phyloP scores from a whole-genome alignment of 2,113 vertebrate genomes.

The Cyanoderma ruficeps region DNA sequence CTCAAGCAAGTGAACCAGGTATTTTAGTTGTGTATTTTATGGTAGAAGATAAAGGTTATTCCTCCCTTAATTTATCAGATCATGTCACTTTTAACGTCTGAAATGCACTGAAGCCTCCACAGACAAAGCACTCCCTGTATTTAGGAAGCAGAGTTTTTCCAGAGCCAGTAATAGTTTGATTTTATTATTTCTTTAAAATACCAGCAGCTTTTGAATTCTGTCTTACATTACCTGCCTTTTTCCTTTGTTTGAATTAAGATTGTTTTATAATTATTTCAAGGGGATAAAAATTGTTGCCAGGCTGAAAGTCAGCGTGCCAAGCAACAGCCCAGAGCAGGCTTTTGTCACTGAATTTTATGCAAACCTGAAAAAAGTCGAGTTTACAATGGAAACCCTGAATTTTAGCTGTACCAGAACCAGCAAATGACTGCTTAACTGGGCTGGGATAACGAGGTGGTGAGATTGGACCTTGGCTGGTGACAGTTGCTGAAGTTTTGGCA shows the following conservation, averaged over 20 bases:
- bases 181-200: neutral
- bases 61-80: neutral
- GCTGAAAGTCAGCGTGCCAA: neutral
- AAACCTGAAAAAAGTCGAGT: neutral
- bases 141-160: neutral
- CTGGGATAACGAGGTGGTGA: neutral
- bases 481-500: neutral
- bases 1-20: neutral
- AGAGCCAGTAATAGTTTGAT: neutral
- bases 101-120: neutral
- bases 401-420: neutral
- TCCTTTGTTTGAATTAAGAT: conserved; percentile 23
- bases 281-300: conserved; percentile 1
- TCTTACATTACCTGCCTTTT: conserved; percentile 3
- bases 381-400: conserved; percentile 5
- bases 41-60: neutral
- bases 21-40: neutral
- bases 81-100: neutral
- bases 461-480: neutral
- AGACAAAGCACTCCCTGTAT: neutral
- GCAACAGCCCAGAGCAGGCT: conserved; percentile 8
- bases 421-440: neutral
- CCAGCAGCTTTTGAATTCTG: neutral
- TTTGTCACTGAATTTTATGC: neutral
- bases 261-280: conserved; percentile 15